A percentile compares a stretch with the other conserved stretches of the same genome.
These are phyloP conservation scores for Melieria crassipennis DNA, from an alignment of 2,888 invertebrate genomes.

Conservation along the genomic window DNA sequence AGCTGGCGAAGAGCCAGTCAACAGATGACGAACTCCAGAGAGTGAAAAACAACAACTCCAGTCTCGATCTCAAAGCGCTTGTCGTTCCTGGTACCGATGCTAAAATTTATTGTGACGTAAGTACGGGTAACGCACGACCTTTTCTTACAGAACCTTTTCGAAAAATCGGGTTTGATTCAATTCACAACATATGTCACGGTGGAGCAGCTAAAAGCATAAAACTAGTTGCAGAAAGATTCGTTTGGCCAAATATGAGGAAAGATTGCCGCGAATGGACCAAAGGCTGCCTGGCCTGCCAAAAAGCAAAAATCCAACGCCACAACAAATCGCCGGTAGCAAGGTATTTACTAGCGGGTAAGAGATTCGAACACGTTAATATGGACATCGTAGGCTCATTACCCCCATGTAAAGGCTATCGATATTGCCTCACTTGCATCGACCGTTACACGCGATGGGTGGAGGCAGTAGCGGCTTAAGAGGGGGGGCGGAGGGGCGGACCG, in stretches of 20 bases:
- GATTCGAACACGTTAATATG: constrained; percentile 8
- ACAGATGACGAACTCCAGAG: constrained; percentile 3
- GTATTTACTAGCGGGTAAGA: constrained; percentile 52
- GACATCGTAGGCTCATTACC: constrained; percentile 40
- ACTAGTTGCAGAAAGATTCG: constrained; percentile 3
- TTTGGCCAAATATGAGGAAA: constrained; percentile 16
- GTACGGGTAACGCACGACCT: constrained; percentile 17
- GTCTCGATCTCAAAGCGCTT: constrained; percentile 22
- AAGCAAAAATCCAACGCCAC: constrained; percentile 25
- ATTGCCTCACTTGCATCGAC: constrained; percentile 53
- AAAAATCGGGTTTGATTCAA: constrained; percentile 19
- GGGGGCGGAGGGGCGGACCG: no score
- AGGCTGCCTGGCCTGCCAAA: constrained; percentile 25
- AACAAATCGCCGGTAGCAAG: constrained; percentile 6
- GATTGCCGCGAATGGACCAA: constrained; percentile 23
- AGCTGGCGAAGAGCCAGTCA: constrained; percentile 8
- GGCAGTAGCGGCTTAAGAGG: no score
- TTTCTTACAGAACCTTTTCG: constrained; percentile 27
- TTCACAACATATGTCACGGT: constrained; percentile 22
- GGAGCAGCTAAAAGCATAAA: constrained; percentile 9
- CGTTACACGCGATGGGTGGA: constrained; percentile 46
- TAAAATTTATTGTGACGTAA: constrained; percentile 17
- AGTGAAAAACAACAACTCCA: not conserved
- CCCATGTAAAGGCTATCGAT: constrained; percentile 39
- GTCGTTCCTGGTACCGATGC: constrained; percentile 10